These are phyloP conservation scores for Mythimna albipuncta DNA, from an alignment of 2,888 invertebrate species.

Conservation along the genomic window DNA sequence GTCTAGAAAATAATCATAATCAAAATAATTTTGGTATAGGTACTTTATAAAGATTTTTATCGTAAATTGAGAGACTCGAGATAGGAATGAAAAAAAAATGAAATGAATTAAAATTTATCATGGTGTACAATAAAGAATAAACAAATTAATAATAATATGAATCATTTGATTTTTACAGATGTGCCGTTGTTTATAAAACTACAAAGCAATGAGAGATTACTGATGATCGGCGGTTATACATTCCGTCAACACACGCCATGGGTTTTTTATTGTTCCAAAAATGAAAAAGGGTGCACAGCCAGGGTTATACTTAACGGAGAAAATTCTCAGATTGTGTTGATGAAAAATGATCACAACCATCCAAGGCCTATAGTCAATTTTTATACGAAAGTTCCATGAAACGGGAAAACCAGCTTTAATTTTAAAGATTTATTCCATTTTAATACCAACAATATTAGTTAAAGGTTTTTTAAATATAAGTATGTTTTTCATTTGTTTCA, in stretches of 20 bases:
- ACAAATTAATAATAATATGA: no score
- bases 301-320: background rate
- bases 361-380: background rate
- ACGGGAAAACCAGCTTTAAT: background rate
- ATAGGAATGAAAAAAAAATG: no score
- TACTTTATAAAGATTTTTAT: background rate
- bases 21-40: background rate
- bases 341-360: background rate
- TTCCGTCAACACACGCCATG: background rate
- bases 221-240: background rate
- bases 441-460: no score
- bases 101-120: no score
- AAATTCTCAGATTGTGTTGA: background rate
- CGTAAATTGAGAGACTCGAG: background rate
- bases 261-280: background rate
- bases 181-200: background rate
- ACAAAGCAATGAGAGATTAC: background rate
- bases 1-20: background rate
- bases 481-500: no score
- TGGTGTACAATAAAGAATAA: no score
- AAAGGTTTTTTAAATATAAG: no score
- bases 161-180: background rate
- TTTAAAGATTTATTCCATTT: no score
- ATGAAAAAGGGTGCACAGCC: background rate
- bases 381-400: background rate